Base-by-base conservation (phyloP, 1,140 invertebrate species). In the Caligus rogercresseyi region DNA sequence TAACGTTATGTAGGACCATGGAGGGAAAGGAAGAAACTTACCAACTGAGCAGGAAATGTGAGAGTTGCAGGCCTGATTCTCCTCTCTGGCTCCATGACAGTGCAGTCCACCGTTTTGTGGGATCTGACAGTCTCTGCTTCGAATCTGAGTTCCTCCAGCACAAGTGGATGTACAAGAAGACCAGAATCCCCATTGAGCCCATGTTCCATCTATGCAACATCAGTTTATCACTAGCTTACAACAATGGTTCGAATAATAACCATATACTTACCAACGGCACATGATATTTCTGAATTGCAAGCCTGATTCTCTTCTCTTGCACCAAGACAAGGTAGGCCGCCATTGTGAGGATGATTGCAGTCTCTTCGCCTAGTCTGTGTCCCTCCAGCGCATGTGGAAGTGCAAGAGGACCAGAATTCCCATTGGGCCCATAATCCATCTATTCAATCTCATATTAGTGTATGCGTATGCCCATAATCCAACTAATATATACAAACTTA, bases 91-190 rank as follows among this genome's bases (percentile, higher is more conserved):
- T 18, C 74, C 75, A 1, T 57, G 19, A 62, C 75, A 76, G 13
- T 69, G 61, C 21, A 66, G 67, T 0, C 74, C 74, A 15, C 74
- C 73, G 54, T 81, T 67, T 4, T 65, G 72, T 0, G 83, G 80
- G 3, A 72, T 69, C 7, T 43, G 7, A n/a, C 31, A 43, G 7
- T 43, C 31, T 43, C 31, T 43, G 7, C n/a, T 7, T n/a, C 31
- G 7, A 11, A n/a, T 43, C n/a, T 43, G 31, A 43, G 7, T 43
- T 43, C 31, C 31, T 43, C 31, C 31, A 11, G 31, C n/a, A 43
- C 31, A 43, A 11, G 31, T 11, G 7, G 31, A 43, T 7, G 7
- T 43, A 43, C 31, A 43, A 43, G 31, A 43, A 11, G 31, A 43
- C 31, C 31, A 43, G 31, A 43, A 43, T 43, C 31, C 31, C 31